These are phyloP conservation scores for Sebastolobus altivelis DNA, from an alignment of 2,797 vertebrate species.

Conservation along the genomic window DNA sequence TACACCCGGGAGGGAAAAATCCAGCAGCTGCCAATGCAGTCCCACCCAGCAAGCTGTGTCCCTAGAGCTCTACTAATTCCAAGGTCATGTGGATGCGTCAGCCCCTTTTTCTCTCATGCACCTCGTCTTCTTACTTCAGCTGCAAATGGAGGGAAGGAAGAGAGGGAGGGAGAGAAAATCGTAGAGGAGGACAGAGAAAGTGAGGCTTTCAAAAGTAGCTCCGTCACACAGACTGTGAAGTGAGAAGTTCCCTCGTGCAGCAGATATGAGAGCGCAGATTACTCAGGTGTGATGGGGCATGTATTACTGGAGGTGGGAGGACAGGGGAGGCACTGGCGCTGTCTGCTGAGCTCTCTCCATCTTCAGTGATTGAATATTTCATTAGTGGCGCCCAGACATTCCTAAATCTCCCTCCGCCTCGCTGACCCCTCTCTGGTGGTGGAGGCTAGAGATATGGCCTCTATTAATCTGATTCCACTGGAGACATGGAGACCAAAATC, in stretches of 20 bases:
- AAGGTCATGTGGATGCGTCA: conserved; percentile 79
- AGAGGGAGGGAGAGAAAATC: conserved; percentile 18
- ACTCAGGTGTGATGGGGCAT: conserved; percentile 57
- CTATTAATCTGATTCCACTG: conserved; percentile 80
- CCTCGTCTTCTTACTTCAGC: conserved; percentile 63
- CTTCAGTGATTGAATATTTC: conserved; percentile 71
- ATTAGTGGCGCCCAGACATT: conserved; percentile 70
- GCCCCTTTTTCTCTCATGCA: conserved; percentile 58
- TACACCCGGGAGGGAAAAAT: conserved; percentile 76
- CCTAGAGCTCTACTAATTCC: conserved; percentile 86
- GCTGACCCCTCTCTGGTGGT: conserved; percentile 69
- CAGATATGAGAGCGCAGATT: conserved; percentile 44
- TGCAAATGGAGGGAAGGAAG: conserved; percentile 49
- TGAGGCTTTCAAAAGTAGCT: conserved; percentile 47
- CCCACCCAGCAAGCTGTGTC: conserved; percentile 81
- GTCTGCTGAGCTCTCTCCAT: conserved; percentile 50
- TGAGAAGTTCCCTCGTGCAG: conserved; percentile 30
- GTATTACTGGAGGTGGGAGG: conserved; percentile 59
- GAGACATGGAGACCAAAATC: conserved; percentile 67
- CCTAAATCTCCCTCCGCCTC: conserved; percentile 59
- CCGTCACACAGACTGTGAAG: conserved; percentile 48
- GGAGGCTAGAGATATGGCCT: conserved; percentile 66
- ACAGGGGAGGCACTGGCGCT: conserved; percentile 43
- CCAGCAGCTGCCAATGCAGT: conserved; percentile 82
- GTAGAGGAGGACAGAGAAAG: conserved; percentile 35